Percentiles rank a stretch among this genome's conserved stretches.
These are phyloP conservation scores for Catotricha subobsoleta DNA, from an alignment of 2,888 invertebrate species.

Conservation along the genomic window DNA sequence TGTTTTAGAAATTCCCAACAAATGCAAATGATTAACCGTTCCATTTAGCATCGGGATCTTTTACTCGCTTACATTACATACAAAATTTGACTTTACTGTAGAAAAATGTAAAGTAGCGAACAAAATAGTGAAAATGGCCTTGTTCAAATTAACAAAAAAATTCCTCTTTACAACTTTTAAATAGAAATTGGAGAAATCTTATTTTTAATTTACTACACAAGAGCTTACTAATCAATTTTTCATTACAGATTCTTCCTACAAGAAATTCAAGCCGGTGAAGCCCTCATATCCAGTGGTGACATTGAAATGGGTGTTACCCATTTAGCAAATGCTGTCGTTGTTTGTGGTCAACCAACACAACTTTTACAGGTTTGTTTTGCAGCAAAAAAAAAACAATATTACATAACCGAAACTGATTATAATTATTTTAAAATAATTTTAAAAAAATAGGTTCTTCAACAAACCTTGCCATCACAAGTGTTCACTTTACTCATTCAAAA, in stretches of 20 bases:
- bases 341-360: constrained; percentile 63
- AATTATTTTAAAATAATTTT: neutral
- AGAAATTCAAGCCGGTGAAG: constrained; percentile 87
- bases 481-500: constrained; percentile 77
- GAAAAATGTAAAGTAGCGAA: too few species aligned
- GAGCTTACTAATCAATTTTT: too few species aligned
- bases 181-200: too few species aligned
- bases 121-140: too few species aligned
- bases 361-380: constrained; percentile 20
- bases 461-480: constrained; percentile 87
- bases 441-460: constrained; percentile 54
- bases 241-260: constrained; percentile 34
- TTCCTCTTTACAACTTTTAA: too few species aligned
- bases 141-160: too few species aligned
- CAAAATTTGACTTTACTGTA: too few species aligned
- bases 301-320: constrained; percentile 86
- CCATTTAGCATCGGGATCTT: too few species aligned
- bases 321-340: constrained; percentile 90
- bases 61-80: too few species aligned
- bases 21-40: too few species aligned
- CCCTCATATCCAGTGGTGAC: constrained; percentile 69
- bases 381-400: neutral
- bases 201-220: too few species aligned
- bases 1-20: too few species aligned
- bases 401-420: neutral